Base-by-base conservation (phyloP, 2,113 vertebrate species). In the Gadus macrocephalus region DNA sequence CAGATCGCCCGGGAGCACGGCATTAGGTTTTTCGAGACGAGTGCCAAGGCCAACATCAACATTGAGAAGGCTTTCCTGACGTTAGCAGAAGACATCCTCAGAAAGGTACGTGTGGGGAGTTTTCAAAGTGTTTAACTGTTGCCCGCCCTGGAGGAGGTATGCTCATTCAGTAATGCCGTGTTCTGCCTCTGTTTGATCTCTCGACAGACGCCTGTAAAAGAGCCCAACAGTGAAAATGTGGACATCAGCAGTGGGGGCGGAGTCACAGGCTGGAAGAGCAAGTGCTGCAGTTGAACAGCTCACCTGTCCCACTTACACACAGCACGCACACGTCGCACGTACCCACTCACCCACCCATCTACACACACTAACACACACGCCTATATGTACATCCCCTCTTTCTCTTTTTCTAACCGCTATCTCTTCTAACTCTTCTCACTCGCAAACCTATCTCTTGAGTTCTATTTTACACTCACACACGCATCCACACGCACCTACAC, bases 41-140 rank as follows among this genome's bases (percentile, higher is more conserved):
- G 97, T 69, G 96, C 97, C 70, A 99, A 99, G 95, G 96, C 97
- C 90, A 99, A 99, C 94, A 95, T 98, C 93, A 98, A 93, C 95
- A 98, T 99, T 77, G 96, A 99, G 93, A 99, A 98, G 92, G 97
- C 95, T 87, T 99, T 99, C 92, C 96, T 99, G 93, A 99, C 95
- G 78, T 96, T 98, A 98, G 96, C 97, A 92, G 97, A 98, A 98
- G 97, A 98, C 92, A 98, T 98, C 89, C 96, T 98, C 89, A 96
- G 91, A 96, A 99, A 99, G 96, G 97, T 98, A 87, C 53, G 88
- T 82, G 69, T 58, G 0, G 16, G 17, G 3, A n/a, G 15, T 49
- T 62, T n/a, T 62, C 8, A 19, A 19, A 62, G 42, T 20, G 3
- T 4, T 22, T 22, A 25, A 2, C 60, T 9, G 17, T 11, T 20